Evolutionary conservation across 2,888 invertebrate species (phyloP).

Genomic region (Tanypteryx hageni): DNA sequence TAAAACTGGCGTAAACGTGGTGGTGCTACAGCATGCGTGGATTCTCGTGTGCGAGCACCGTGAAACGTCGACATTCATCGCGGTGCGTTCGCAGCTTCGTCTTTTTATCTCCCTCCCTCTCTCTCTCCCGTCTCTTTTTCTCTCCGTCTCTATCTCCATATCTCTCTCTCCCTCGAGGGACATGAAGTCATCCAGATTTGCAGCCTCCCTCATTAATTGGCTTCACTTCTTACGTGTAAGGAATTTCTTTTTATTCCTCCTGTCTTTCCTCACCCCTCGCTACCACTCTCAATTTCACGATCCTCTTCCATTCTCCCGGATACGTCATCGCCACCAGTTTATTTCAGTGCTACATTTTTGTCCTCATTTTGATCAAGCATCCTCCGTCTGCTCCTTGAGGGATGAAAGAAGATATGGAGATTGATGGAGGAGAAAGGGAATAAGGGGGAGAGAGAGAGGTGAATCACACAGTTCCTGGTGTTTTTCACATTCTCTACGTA

Average conservation of each 20-base stretch:
- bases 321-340: no score
- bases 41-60: not conserved
- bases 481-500: no score
- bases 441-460: no score
- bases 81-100: not conserved
- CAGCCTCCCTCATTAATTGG: slow-evolving; percentile 1
- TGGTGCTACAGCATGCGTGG: not conserved
- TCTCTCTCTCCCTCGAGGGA: not conserved
- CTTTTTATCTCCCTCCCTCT: not conserved
- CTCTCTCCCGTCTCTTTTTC: not conserved
- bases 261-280: not conserved
- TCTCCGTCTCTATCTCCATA: not conserved
- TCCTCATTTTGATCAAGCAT: no score
- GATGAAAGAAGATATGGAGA: no score
- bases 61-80: not conserved
- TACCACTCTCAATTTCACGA: not conserved
- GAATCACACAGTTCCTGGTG: no score
- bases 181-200: slow-evolving; percentile 32
- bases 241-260: not conserved
- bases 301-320: no score
- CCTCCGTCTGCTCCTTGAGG: no score
- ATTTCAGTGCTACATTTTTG: no score
- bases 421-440: no score
- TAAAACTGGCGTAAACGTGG: not conserved
- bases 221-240: not conserved